Evolutionary conservation across 2,113 vertebrate genomes (phyloP).

Genomic region (Balaeniceps rex): DNA sequence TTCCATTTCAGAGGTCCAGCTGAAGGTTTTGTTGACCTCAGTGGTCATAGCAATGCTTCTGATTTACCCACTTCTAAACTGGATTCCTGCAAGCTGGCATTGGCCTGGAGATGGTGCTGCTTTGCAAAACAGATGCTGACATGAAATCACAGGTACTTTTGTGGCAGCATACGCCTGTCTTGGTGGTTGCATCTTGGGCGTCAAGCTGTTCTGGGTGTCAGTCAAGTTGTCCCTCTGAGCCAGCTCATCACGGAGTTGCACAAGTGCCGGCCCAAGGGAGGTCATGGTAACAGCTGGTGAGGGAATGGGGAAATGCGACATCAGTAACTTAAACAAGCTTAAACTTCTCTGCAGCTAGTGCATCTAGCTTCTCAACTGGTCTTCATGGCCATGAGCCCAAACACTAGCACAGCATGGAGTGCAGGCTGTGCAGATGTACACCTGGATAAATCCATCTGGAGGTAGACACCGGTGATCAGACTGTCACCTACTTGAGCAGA

Average conservation of each 20-base stretch:
- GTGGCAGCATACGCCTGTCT: neutral
- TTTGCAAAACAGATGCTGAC: neutral
- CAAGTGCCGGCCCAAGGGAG: neutral
- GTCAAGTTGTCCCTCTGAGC: neutral
- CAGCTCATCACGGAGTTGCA: neutral
- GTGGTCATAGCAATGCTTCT: neutral
- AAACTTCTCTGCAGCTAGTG: neutral
- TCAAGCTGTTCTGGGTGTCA: neutral
- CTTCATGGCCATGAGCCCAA: neutral
- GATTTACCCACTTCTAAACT: too few species aligned
- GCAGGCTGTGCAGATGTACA: neutral
- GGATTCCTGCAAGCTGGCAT: neutral
- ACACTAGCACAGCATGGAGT: too few species aligned
- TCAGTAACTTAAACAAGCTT: neutral
- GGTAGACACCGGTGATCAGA: neutral
- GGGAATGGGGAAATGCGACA: neutral
- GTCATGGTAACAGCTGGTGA: neutral
- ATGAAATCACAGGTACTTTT: neutral
- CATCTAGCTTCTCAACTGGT: rapidly evolving
- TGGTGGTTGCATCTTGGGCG: neutral
- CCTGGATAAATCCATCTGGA: neutral
- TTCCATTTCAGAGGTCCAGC: neutral
- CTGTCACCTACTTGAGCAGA: rapidly evolving
- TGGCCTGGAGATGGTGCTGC: neutral
- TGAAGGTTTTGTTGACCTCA: neutral